These are phyloP conservation scores for Melospiza melodia DNA, from an alignment of 2,113 vertebrate genomes.

Conservation along the genomic window DNA sequence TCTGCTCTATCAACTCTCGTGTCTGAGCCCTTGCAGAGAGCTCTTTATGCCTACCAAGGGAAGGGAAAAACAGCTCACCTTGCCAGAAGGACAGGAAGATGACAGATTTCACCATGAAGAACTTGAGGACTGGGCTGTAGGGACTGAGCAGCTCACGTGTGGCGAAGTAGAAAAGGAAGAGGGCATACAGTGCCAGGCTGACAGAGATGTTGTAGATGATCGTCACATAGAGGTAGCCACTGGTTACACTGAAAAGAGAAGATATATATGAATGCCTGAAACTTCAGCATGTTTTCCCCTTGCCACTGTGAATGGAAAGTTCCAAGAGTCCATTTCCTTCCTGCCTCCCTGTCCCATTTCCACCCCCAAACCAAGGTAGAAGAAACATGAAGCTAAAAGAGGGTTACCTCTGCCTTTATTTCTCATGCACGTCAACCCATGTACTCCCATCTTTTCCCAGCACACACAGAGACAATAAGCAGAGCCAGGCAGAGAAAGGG, in stretches of 20 bases:
- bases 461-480: not conserved
- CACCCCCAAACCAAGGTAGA: not conserved
- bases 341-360: not conserved
- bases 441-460: not conserved
- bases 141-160: constrained; percentile 90
- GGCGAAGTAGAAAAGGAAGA: constrained; percentile 96
- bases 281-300: not conserved
- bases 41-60: not conserved
- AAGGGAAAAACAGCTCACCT: constrained; percentile 73
- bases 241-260: constrained; percentile 80
- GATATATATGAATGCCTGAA: not conserved
- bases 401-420: not conserved
- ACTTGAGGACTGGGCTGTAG: constrained; percentile 95
- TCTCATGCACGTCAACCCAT: not conserved
- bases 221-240: constrained; percentile 93
- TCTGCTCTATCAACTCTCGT: not conserved
- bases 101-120: constrained; percentile 98
- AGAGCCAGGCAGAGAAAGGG: not conserved
- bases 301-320: not conserved
- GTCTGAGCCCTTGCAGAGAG: not conserved
- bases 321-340: not conserved
- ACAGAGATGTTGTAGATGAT: constrained; percentile 97
- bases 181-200: constrained; percentile 91
- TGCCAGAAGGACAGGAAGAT: constrained; percentile 98
- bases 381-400: not conserved